These are phyloP conservation scores for Drosophila sulfurigaster DNA, from an alignment of 1,140 invertebrate genomes.

Conservation along the genomic window DNA sequence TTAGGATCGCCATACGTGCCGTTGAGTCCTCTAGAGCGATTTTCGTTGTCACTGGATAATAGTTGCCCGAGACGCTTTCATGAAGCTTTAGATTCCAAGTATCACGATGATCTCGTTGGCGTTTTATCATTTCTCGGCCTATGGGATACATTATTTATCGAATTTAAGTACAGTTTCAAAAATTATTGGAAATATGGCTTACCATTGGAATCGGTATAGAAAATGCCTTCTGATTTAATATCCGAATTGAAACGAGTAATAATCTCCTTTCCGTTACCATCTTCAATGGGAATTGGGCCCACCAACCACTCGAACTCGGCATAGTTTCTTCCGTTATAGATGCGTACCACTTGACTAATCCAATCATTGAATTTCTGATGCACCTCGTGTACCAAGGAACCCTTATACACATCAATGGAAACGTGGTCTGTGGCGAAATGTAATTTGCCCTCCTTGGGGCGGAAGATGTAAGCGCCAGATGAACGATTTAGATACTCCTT, in stretches of 20 bases:
- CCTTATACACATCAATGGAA: conserved; percentile 86
- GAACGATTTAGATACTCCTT: conserved; percentile 85
- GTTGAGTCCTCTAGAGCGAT: conserved; percentile 88
- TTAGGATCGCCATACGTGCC: conserved; percentile 89
- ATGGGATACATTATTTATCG: background rate
- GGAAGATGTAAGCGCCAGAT: conserved; percentile 95
- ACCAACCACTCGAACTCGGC: conserved; percentile 97
- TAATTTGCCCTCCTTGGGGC: conserved; percentile 87
- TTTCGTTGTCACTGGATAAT: conserved; percentile 96
- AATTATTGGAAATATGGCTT: background rate
- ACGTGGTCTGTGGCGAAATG: conserved; percentile 60
- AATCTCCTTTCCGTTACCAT: conserved; percentile 93
- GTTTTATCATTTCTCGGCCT: conserved; percentile 92
- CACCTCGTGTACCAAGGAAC: conserved; percentile 92
- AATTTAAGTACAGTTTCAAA: background rate
- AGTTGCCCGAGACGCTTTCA: conserved; percentile 90
- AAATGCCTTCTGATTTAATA: conserved; percentile 88
- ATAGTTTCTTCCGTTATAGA: conserved; percentile 89
- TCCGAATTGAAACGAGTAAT: conserved; percentile 90
- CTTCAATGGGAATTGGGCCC: conserved; percentile 95
- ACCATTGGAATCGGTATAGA: conserved; percentile 96
- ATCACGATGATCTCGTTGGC: conserved; percentile 90
- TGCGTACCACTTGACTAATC: conserved; percentile 92
- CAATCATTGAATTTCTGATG: conserved; percentile 91
- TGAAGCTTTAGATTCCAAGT: conserved; percentile 62